Evolutionary conservation across 2,113 vertebrate genomes (phyloP).

Genomic region (Saccopteryx leptura): DNA sequence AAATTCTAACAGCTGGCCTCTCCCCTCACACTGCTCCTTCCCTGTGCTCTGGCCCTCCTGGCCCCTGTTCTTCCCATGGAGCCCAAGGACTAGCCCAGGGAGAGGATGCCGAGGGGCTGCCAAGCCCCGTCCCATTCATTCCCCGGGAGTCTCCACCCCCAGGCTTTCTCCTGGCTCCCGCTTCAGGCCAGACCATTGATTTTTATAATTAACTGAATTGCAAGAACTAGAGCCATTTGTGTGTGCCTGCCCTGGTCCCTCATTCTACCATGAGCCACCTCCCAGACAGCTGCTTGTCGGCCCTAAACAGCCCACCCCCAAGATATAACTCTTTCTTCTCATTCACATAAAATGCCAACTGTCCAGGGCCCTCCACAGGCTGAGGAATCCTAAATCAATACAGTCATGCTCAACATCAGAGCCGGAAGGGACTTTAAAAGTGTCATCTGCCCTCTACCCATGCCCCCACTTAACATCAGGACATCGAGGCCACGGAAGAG

Average conservation of each 20-base stretch:
- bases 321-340: background rate
- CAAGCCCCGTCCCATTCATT: background rate
- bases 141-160: background rate
- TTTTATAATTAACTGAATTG: constrained; percentile 71
- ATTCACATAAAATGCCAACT: background rate
- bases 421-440: background rate
- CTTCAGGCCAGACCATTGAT: constrained; percentile 18
- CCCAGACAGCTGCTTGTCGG: background rate
- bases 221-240: background rate
- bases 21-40: background rate
- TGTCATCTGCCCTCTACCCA: background rate
- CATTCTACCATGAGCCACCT: background rate
- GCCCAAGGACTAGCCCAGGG: background rate
- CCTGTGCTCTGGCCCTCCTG: background rate
- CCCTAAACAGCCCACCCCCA: too few species aligned
- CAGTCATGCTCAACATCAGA: background rate
- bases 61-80: background rate
- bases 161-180: background rate
- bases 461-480: background rate
- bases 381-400: background rate
- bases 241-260: background rate
- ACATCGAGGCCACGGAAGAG: background rate
- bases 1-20: background rate
- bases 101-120: background rate
- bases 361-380: background rate